phyloP scores from a whole-genome alignment of 2,113 vertebrate species.

The Petromus typicus region DNA sequence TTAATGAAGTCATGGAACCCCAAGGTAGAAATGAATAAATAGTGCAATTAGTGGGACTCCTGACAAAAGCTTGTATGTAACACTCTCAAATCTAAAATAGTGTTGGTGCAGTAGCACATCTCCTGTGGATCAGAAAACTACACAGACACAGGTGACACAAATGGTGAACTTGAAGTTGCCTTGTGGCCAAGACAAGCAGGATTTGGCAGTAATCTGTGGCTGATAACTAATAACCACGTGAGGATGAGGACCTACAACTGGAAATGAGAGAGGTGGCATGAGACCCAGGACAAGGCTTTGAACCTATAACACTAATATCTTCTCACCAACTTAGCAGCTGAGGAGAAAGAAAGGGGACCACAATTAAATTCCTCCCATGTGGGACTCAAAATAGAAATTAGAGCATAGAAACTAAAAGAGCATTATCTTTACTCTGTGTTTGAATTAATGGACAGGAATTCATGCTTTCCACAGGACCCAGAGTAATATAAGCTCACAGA shows the following conservation, averaged over 20 bases:
- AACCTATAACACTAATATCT: neutral
- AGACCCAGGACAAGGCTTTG: neutral
- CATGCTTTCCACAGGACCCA: neutral
- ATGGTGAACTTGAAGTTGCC: neutral
- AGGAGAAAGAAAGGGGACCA: neutral
- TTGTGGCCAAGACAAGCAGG: neutral
- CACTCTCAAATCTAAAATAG: neutral
- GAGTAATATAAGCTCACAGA: neutral
- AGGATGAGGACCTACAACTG: neutral
- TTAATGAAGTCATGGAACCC: neutral
- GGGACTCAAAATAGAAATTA: constrained; percentile 25
- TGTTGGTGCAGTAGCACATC: neutral
- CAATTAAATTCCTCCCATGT: neutral
- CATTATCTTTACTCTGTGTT: neutral
- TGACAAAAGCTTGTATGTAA: neutral
- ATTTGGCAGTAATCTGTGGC: neutral
- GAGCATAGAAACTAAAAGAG: neutral
- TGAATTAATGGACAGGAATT: constrained; percentile 4
- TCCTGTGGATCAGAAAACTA: neutral
- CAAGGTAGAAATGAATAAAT: too few species aligned
- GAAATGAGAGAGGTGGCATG: neutral
- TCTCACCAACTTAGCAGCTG: neutral
- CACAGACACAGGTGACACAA: neutral
- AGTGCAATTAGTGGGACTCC: neutral
- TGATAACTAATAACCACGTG: neutral